These are phyloP conservation scores for Ochropacha duplaris DNA, from an alignment of 2,888 invertebrate species.

Conservation along the genomic window DNA sequence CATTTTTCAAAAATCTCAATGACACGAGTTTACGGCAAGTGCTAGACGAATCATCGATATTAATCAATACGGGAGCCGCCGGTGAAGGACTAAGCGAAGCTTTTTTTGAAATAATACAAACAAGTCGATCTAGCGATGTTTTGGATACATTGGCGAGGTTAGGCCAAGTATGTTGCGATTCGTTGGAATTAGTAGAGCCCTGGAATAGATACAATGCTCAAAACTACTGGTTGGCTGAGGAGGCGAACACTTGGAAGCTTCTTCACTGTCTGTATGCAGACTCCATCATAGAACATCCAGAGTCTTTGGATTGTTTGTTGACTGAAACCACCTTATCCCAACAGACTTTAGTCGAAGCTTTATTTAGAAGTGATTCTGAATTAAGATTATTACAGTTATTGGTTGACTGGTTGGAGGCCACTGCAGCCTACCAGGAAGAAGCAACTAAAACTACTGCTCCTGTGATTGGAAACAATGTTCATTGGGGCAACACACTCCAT, in stretches of 20 bases:
- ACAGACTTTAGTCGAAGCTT: conserved; percentile 61
- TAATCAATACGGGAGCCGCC: conserved; percentile 52
- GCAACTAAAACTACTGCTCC: conserved; percentile 71
- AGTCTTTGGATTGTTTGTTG: conserved; percentile 74
- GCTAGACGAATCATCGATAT: conserved; percentile 69
- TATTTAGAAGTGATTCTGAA: conserved; percentile 79
- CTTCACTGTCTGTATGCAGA: conserved; percentile 92
- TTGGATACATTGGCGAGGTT: conserved; percentile 85
- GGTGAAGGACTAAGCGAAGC: conserved; percentile 68
- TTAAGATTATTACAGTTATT: conserved; percentile 90
- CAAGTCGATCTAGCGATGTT: conserved; percentile 74
- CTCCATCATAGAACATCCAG: conserved; percentile 84
- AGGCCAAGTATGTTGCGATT: conserved; percentile 85
- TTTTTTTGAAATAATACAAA: conserved; percentile 76
- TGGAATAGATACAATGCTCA: conserved; percentile 76
- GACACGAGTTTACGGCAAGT: conserved; percentile 74
- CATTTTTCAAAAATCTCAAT: conserved; percentile 71
- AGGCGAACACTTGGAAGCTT: conserved; percentile 95
- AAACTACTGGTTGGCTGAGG: conserved; percentile 87
- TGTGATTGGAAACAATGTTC: conserved; percentile 84
- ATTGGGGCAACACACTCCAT: conserved; percentile 96
- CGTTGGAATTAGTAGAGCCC: conserved; percentile 78
- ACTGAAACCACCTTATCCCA: conserved; percentile 67
- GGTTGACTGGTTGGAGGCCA: conserved; percentile 96
- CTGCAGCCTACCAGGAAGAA: conserved; percentile 91